Evolutionary conservation across 2,888 invertebrate genomes (phyloP).

Genomic region (Mythimna pallens): DNA sequence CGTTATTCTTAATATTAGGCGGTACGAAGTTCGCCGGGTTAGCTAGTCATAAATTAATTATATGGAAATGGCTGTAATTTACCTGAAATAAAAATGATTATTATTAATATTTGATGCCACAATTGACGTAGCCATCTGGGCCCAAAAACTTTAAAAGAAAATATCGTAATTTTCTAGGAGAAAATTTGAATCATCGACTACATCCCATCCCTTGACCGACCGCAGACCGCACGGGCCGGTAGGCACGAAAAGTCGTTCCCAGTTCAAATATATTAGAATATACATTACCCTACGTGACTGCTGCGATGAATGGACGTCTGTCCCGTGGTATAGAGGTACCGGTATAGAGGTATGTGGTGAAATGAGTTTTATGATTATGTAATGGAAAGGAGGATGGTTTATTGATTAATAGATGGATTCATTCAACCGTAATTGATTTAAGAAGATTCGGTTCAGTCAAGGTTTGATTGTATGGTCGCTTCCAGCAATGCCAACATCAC

Average conservation of each 20-base stretch:
- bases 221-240: slow-evolving; percentile 89
- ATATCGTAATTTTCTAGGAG: not conserved
- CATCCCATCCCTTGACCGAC: slow-evolving; percentile 73
- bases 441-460: not conserved
- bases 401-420: slow-evolving; percentile 19
- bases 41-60: no score
- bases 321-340: slow-evolving; percentile 54
- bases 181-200: slow-evolving; percentile 43
- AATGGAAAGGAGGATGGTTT: slow-evolving; percentile 40
- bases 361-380: slow-evolving; percentile 55
- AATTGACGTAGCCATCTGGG: no score
- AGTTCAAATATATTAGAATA: slow-evolving; percentile 90
- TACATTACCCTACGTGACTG: slow-evolving; percentile 90
- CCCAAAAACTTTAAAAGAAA: no score
- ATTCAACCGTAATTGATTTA: not conserved
- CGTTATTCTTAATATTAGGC: no score
- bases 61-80: no score
- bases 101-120: no score
- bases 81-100: no score
- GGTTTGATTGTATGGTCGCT: no score
- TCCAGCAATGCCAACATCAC: no score
- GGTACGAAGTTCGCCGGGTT: no score
- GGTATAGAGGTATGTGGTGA: slow-evolving; percentile 10
- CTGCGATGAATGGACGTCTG: slow-evolving; percentile 85
- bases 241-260: slow-evolving; percentile 89